phyloP scores from a whole-genome alignment of 2,113 vertebrate genomes.

The Triplophysa rosa region DNA sequence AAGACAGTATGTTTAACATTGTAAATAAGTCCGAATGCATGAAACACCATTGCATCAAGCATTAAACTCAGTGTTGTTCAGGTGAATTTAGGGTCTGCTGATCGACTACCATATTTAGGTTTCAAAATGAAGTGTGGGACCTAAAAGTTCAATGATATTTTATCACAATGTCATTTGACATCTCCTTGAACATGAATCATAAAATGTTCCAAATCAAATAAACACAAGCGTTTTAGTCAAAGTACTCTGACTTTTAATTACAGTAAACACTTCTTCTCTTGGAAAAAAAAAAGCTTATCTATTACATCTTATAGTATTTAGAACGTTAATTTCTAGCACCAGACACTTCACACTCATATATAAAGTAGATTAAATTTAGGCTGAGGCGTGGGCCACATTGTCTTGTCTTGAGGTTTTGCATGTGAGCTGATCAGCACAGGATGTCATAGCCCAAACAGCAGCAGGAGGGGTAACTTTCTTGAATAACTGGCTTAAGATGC shows the following conservation, averaged over 20 bases:
- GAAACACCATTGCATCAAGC: no score
- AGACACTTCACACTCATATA: conserved; percentile 11
- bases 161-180: neutral
- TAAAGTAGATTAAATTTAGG: conserved; percentile 15
- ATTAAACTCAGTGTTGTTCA: no score
- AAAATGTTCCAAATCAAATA: neutral
- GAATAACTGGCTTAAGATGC: conserved; percentile 25
- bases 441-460: conserved; percentile 39
- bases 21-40: no score
- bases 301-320: neutral
- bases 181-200: neutral
- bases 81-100: neutral
- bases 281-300: neutral
- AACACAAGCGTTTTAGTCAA: neutral
- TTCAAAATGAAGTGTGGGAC: neutral
- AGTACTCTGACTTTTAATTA: neutral
- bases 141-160: neutral
- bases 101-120: neutral
- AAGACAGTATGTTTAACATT: no score
- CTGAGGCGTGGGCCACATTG: conserved; percentile 7
- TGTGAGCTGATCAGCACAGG: conserved; percentile 42
- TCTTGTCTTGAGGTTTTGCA: conserved; percentile 15
- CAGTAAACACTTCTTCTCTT: neutral
- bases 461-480: conserved; percentile 34
- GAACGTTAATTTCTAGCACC: neutral